Base-by-base conservation (phyloP, 1,140 invertebrate genomes). In the Achatina immaculata region DNA sequence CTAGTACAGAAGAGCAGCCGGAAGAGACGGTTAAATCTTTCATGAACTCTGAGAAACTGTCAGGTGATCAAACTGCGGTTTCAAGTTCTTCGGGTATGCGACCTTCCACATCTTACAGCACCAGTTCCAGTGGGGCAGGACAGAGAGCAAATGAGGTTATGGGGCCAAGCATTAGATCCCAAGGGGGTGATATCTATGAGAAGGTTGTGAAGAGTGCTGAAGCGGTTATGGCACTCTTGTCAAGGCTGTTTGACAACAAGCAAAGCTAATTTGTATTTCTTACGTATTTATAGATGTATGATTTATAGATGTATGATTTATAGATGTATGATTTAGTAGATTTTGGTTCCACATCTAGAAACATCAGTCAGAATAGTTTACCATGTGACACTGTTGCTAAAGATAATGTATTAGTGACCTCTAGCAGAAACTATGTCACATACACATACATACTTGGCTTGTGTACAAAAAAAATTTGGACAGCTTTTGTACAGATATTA, bases 151-250 rank as follows among this genome's bases (percentile, higher is more conserved):
- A 34, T 40, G 74, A 76, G 21, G 58, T 31, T 1, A 21, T 65
- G 51, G 76, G 76, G 16, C 62, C 76, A 19, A 36, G 62, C 45
- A 48, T 78, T 48, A 34, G 76, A 31, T 78, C 76, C 28, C 76
- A 78, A 48, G 76, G 76, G 7, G 58, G 42, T 7, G 76, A 78
- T 48, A 43, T 78, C 21, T 78, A 68, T 78, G 76, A 78, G 2
- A 78, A 78, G 55, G 76, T 78, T 78, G 65, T 78, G 58, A 78
- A 78, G 36, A 78, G 76, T 48, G 76, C 76, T 1, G 76, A 78
- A 11, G 65, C 76, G 1, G 76, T 78, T 6, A n/a, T 78, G 65
- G 58, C 65, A 16, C 58, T 78, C 31, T 43, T 78, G 65, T 78
- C 76, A 34, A 48, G 36, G 7, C 48, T 74, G 21, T 43, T 51